phyloP scores from a whole-genome alignment of 2,797 vertebrate species.

The Scomberomorus guttatus region DNA sequence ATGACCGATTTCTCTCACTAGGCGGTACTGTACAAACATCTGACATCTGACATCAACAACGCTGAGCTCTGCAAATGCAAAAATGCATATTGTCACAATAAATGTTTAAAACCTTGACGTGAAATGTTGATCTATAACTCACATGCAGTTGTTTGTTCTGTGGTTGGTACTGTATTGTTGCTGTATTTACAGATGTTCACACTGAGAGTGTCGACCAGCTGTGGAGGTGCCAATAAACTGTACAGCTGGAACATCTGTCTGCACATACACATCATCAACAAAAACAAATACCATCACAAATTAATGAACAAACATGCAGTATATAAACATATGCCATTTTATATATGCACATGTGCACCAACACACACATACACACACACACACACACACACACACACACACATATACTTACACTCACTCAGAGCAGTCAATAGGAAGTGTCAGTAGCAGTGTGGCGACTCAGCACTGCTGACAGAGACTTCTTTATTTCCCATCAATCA shows the following conservation, averaged over 20 bases:
- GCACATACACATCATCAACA: too few species aligned
- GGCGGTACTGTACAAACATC: too few species aligned
- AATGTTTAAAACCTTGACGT: too few species aligned
- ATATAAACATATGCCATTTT: not conserved
- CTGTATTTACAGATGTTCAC: not conserved
- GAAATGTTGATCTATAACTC: too few species aligned
- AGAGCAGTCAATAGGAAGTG: slow-evolving; percentile 3
- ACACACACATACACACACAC: too few species aligned
- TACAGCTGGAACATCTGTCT: slow-evolving; percentile 7
- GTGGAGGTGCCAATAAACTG: not conserved
- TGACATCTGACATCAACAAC: too few species aligned
- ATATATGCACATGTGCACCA: too few species aligned
- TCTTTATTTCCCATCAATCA: slow-evolving; percentile 48
- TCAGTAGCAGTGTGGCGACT: slow-evolving; percentile 1
- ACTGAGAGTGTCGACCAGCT: not conserved
- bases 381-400: not conserved
- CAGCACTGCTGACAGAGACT: slow-evolving; percentile 28
- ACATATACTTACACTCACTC: not conserved
- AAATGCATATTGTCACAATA: too few species aligned
- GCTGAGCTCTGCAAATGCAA: too few species aligned
- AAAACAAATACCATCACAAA: not conserved
- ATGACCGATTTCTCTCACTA: too few species aligned
- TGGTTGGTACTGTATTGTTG: not conserved
- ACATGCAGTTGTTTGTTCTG: not conserved
- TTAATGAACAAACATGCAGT: not conserved